Base-by-base conservation (phyloP, 1,140 invertebrate species). In the Zaprionus davidi region DNA sequence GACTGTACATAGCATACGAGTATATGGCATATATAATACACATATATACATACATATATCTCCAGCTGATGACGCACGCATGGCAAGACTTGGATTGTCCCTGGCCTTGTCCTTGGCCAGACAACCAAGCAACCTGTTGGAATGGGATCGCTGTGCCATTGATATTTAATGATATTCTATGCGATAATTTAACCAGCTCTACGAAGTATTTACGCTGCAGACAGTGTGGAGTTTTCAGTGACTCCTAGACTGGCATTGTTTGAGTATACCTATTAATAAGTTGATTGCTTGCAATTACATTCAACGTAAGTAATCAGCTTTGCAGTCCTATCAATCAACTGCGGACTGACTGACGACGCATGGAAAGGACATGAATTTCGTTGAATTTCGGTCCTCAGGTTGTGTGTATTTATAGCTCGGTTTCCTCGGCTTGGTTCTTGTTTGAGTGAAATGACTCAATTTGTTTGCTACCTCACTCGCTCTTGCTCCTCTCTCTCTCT, bases 391-490 rank as follows among this genome's bases (percentile, higher is more conserved):
- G 20, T 59, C 20, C 49, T 34, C 17, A 58, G 58, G n/a, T 58
- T 67, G 68, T 53, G 67, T 51, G 56, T 83, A 83, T 87, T 83
- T 81, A 83, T 88, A 78, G 77, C 72, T 17, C n/a, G 41, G 41
- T 46, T 17, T 17, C n/a, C 41, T 46, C 9, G 41, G 41, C 55
- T 59, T 68, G 76, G 69, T 78, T 69, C 70, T 74, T 53, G 44
- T 15, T 76, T 72, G 67, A 44, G 44, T 41, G 58, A 64, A 79
- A 82, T 70, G 53, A 60, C 82, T 76, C 82, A 86, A 87, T 86
- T 82, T 79, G 44, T 46, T 74, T 86, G 70, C 55, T 53, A 36
- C 20, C 46, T 34, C 60, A 44, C 20, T 34, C 17, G 4, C 22
- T 26, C 24, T 9, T 28, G 31, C 58, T 34, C 22, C 20, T 20